A percentile compares a stretch with the other conserved stretches of the same genome.
These are phyloP conservation scores for Thomomys bottae DNA, from an alignment of 2,113 vertebrate species.

Conservation along the genomic window DNA sequence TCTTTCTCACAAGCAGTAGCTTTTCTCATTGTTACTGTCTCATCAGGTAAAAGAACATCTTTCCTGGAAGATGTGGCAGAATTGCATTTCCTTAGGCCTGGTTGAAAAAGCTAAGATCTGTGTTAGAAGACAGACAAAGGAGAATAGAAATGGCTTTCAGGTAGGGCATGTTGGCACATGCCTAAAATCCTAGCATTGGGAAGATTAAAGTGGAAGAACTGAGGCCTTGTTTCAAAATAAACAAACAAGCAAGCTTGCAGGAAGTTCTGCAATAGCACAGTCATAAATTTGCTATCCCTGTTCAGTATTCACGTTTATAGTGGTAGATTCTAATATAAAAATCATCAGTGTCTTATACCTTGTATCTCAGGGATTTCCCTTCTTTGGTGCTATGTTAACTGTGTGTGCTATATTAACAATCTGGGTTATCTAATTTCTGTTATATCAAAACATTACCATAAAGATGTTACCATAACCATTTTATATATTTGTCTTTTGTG, in stretches of 20 bases:
- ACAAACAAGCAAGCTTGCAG: too few relatives aligned
- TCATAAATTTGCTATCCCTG: background rate
- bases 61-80: background rate
- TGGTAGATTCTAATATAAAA: background rate
- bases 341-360: background rate
- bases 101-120: background rate
- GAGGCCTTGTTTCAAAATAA: too few relatives aligned
- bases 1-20: background rate
- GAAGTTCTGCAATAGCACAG: background rate
- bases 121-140: background rate
- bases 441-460: constrained; percentile 23
- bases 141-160: background rate
- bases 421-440: background rate
- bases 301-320: background rate
- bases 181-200: background rate
- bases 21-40: background rate
- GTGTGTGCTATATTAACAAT: background rate
- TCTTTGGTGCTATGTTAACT: background rate
- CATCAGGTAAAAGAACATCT: background rate
- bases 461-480: background rate
- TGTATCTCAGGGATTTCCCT: background rate
- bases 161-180: background rate
- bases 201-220: too few relatives aligned
- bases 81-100: background rate
- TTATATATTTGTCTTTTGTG: background rate